phyloP scores from a whole-genome alignment of 37 sponge, comb jelly and placozoan genomes.

The Tethya wilhelma region DNA sequence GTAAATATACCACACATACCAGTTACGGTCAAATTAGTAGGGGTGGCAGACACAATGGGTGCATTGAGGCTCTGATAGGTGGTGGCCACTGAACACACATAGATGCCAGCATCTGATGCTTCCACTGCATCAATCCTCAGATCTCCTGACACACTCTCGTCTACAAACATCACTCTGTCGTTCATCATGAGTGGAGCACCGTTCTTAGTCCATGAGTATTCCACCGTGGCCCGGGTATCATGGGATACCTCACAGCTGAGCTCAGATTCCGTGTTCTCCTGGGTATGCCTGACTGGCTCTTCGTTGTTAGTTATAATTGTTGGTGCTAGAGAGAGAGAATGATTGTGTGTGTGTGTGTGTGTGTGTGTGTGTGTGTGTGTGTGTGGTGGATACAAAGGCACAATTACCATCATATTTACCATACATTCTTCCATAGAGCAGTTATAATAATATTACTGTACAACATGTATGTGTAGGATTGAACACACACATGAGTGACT shows the following conservation, averaged over 20 bases:
- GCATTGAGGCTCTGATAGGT: background rate
- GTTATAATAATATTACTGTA: too few species aligned
- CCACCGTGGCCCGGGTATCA: background rate
- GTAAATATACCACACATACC: too few species aligned
- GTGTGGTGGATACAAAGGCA: background rate
- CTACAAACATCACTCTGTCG: background rate
- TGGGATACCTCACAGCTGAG: background rate
- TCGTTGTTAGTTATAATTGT: too few species aligned
- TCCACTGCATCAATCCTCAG: background rate
- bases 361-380: background rate
- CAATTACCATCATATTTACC: too few species aligned
- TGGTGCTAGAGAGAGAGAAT: background rate
- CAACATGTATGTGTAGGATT: too few species aligned
- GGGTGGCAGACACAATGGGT: background rate
- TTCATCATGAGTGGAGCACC: background rate
- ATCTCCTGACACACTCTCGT: background rate
- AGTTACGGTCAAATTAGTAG: background rate
- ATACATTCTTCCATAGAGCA: too few species aligned
- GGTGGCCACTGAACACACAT: background rate
- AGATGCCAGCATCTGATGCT: background rate
- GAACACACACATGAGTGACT: too few species aligned
- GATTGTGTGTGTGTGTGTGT: background rate
- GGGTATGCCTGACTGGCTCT: background rate
- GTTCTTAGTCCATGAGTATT: background rate
- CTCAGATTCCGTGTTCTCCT: background rate